Evolutionary conservation across 64 coral and sea anemone species (phyloP).

Genomic region (Montipora efflorescens): DNA sequence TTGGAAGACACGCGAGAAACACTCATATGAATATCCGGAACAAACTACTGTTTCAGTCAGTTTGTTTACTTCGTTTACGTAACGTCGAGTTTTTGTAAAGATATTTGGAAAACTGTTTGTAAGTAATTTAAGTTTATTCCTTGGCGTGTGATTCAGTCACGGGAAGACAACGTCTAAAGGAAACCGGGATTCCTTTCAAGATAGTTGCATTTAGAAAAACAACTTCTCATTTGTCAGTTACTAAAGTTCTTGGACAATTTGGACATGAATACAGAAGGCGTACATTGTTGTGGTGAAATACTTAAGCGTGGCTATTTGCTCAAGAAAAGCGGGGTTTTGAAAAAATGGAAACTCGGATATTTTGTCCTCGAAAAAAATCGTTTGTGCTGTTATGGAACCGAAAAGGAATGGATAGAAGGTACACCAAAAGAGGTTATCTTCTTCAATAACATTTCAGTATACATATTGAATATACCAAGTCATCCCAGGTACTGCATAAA

Average conservation of each 20-base stretch:
- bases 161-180: too few species aligned
- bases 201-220: too few species aligned
- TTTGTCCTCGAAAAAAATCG: slow-evolving; percentile 90
- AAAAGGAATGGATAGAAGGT: slow-evolving; percentile 59
- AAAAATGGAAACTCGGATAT: slow-evolving; percentile 91
- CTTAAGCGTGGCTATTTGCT: slow-evolving; percentile 82
- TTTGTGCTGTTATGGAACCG: slow-evolving; percentile 80
- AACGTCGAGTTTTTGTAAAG: too few species aligned
- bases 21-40: too few species aligned
- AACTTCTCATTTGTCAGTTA: background rate
- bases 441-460: slow-evolving; percentile 94
- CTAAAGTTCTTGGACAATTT: background rate
- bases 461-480: slow-evolving; percentile 55
- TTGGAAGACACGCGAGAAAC: too few species aligned
- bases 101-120: too few species aligned
- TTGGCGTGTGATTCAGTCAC: too few species aligned
- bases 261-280: background rate
- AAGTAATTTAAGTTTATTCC: too few species aligned
- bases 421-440: slow-evolving; percentile 83
- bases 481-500: slow-evolving; percentile 81
- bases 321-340: slow-evolving; percentile 85
- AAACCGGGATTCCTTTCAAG: too few species aligned
- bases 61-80: too few species aligned
- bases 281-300: background rate
- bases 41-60: too few species aligned